These are phyloP conservation scores for Falco rusticolus DNA, from an alignment of 2,797 vertebrate genomes.

Conservation along the genomic window DNA sequence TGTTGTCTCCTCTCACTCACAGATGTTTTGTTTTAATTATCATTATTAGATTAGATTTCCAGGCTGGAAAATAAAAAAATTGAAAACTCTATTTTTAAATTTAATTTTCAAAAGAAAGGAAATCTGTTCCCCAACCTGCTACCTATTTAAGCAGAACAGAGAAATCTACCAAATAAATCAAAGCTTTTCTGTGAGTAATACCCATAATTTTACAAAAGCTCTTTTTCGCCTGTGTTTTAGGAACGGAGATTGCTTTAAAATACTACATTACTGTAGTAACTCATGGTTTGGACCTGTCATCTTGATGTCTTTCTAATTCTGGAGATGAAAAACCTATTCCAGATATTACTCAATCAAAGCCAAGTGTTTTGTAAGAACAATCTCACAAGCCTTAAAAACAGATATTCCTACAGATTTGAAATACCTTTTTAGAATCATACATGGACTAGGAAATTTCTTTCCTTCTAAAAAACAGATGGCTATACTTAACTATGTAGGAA, in stretches of 20 bases:
- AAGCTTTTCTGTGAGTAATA: not conserved
- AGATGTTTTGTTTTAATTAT: not conserved
- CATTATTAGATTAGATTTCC: not conserved
- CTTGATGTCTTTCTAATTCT: conserved; percentile 22
- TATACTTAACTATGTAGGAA: conserved; percentile 19
- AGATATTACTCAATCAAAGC: conserved; percentile 15
- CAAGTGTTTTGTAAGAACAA: conserved; percentile 27
- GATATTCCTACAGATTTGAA: conserved; percentile 12
- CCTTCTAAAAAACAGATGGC: conserved; percentile 2
- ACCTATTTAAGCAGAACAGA: conserved; percentile 1
- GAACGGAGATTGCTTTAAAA: conserved; percentile 35
- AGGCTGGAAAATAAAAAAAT: not conserved
- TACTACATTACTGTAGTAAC: conserved; percentile 8
- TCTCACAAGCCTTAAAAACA: conserved; percentile 20
- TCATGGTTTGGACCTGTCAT: conserved; percentile 21
- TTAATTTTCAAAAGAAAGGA: conserved; percentile 21
- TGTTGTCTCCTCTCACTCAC: not conserved
- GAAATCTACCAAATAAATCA: conserved; percentile 12
- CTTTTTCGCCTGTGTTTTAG: not conserved
- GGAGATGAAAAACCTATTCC: conserved; percentile 41
- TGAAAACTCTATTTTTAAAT: not conserved
- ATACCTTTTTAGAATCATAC: not conserved
- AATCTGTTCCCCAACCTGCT: not conserved
- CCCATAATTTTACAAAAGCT: not conserved
- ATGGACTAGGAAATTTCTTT: not conserved